Conservation (phyloP, 2,888 invertebrate species). For the Aproaerema taeniolella region DNA sequence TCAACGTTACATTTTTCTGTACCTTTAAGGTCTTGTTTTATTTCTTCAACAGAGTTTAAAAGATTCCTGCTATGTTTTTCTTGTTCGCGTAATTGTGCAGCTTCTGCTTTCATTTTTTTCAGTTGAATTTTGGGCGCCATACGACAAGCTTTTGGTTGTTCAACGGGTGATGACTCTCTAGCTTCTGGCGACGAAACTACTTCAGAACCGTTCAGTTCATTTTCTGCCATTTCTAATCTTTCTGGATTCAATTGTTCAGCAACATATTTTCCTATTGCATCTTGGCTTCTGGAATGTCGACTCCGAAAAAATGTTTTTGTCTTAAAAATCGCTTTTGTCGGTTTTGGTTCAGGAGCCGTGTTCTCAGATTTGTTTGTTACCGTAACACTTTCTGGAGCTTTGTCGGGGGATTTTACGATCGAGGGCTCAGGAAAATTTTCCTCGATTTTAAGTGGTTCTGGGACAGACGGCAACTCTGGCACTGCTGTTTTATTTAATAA, state of each 20-base stretch:
- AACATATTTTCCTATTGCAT: slow-evolving; percentile 72
- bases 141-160: slow-evolving; percentile 75
- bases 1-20: too few species aligned
- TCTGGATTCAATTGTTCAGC: slow-evolving; percentile 69
- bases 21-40: slow-evolving; percentile 18
- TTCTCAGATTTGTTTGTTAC: slow-evolving; percentile 36
- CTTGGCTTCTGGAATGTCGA: slow-evolving; percentile 72
- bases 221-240: slow-evolving; percentile 58
- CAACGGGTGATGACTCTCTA: slow-evolving; percentile 60
- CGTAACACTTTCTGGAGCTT: slow-evolving; percentile 37
- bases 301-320: slow-evolving; percentile 76
- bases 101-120: slow-evolving; percentile 71
- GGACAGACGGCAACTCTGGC: slow-evolving; percentile 75
- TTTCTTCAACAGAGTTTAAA: slow-evolving; percentile 20
- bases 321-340: slow-evolving; percentile 70
- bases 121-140: slow-evolving; percentile 73
- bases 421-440: slow-evolving; percentile 78
- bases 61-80: slow-evolving; percentile 35
- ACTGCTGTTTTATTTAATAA: slow-evolving; percentile 79
- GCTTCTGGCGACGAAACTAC: slow-evolving; percentile 53
- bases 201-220: slow-evolving; percentile 60
- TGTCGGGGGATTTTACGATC: slow-evolving; percentile 67
- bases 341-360: slow-evolving; percentile 28
- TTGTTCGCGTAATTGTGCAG: slow-evolving; percentile 51
- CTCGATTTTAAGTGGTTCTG: slow-evolving; percentile 69